Percentiles rank a stretch among this genome's conserved stretches.
Evolutionary conservation across 2,113 vertebrate genomes (phyloP).

Genomic region (Oryctolagus cuniculus): mOryCun1.1 NC_091435.1:110163501-110164000

Average conservation of each 20-base stretch:
- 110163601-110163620: conserved; percentile 55
- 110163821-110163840: conserved; percentile 55
- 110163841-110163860: conserved; percentile 13
- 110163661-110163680: conserved; percentile 44
- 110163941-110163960: conserved; percentile 36
- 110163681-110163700: neutral
- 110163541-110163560: conserved; percentile 43
- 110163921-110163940: conserved; percentile 9
- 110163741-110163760: conserved; percentile 12
- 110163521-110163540: neutral
- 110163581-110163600: conserved; percentile 45
- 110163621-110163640: conserved; percentile 47
- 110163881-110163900: conserved; percentile 44
- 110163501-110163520: conserved; percentile 50
- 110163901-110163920: conserved; percentile 47
- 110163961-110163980: neutral
- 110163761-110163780: conserved; percentile 64
- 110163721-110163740: conserved; percentile 59
- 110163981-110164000: conserved; percentile 43
- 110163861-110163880: conserved; percentile 34
- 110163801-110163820: conserved; percentile 53
- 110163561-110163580: neutral
- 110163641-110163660: conserved; percentile 7
- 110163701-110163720: conserved; percentile 37
- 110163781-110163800: conserved; percentile 50